Conservation (phyloP, 2,797 vertebrate genomes). For the Tympanoctomys barrerae region DNA sequence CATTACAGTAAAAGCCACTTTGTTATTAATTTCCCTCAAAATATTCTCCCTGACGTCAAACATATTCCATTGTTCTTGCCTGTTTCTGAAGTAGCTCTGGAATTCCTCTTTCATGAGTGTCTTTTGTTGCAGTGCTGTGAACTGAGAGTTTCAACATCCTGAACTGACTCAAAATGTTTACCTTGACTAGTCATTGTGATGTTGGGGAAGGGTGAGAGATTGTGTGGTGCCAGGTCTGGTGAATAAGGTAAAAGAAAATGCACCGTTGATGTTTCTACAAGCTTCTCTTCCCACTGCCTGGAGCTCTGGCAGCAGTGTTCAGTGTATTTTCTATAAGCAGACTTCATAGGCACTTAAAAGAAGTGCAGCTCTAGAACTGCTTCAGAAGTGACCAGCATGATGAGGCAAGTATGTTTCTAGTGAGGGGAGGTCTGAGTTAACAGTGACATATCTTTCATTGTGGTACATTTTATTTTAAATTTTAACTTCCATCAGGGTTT, state of each 20-base stretch:
- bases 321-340: background rate
- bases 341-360: background rate
- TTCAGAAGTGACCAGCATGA: background rate
- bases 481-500: background rate
- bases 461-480: background rate
- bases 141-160: background rate
- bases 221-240: background rate
- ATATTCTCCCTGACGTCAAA: background rate
- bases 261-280: background rate
- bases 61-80: background rate
- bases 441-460: background rate
- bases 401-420: background rate
- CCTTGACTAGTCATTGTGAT: background rate
- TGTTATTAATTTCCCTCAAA: background rate
- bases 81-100: background rate
- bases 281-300: background rate
- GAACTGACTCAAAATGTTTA: background rate
- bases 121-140: background rate
- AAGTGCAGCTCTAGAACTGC: too few species aligned
- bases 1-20: background rate
- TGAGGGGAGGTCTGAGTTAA: background rate
- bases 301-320: background rate
- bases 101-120: background rate
- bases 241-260: background rate
- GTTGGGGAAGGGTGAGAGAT: background rate